Base-by-base conservation (phyloP, 2,113 vertebrate genomes). In the Phycodurus eques region DNA sequence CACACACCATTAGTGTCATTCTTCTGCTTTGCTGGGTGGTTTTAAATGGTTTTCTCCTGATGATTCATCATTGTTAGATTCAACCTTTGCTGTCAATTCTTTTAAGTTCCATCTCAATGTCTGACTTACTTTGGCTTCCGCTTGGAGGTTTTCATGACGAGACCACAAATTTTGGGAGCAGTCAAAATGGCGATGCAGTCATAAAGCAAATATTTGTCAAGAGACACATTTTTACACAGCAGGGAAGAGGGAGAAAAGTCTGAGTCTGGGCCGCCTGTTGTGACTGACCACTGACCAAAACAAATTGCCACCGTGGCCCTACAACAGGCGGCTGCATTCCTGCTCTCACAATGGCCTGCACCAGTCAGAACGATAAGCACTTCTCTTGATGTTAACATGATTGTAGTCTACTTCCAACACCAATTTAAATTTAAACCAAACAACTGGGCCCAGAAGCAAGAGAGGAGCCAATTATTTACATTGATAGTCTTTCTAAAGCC, bases 1-100 rank as follows among this genome's bases (percentile, higher is more conserved):
- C 75, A 79, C 86, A 88, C 83, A 89, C 91, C 84, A 89, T 92
- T 91, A 88, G 67, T 80, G 80, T 15, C 51, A 72, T 66, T 66
- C 44, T 27, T 31, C 22, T 4, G 42, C 84, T 89, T 91, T 79
- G 83, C n/a, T 27, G 54, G 73, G 68, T 61, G 42, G 60, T 69
- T 73, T 76, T 81, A 61, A 70, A 74, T 74, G 9, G 83, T 87
- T 90, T 88, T 85, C 80, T 73, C 64, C 14, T 49, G 19, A 47
- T 79, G 64, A 87, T 89, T 88, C 74, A 82, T 85, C 81, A 72
- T 70, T 20, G 68, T 86, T 89, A 65, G 86, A 85, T 88, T 84
- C 78, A 79, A 85, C 84, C 83, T 91, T 88, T 79, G 69, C 73
- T 77, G 71, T 81, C 84, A 82, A 66, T 73, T 74, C 49, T 78